Evolutionary conservation across 2,797 vertebrate species (phyloP).

Genomic region (Diglossa cyanea): DNA sequence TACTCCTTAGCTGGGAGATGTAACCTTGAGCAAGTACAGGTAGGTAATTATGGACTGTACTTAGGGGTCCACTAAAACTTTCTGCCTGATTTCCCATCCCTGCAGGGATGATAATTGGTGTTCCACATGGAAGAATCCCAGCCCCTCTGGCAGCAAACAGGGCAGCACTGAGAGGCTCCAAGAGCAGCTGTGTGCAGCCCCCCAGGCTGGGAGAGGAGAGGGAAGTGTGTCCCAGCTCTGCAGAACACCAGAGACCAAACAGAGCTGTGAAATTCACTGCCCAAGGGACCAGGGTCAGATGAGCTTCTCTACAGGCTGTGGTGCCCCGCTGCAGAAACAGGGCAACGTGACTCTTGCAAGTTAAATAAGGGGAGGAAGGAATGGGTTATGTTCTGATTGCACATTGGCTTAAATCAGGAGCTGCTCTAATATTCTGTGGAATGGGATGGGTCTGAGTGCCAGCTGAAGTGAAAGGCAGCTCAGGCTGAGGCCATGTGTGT

Average conservation of each 20-base stretch:
- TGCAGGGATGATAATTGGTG: slow-evolving; percentile 49
- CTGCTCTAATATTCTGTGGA: neutral
- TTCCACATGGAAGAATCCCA: neutral
- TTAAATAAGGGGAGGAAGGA: neutral
- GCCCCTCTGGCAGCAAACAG: neutral
- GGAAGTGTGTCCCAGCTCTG: neutral
- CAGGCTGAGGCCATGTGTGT: neutral
- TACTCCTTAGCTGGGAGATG: neutral
- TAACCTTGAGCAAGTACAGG: slow-evolving; percentile 3
- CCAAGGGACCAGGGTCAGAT: neutral
- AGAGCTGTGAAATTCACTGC: neutral
- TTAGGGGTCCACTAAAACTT: slow-evolving; percentile 18
- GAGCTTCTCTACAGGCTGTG: neutral
- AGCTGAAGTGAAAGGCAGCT: neutral
- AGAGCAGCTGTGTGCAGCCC: neutral
- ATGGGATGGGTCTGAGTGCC: neutral
- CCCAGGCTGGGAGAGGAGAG: neutral
- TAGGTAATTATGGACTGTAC: slow-evolving; percentile 33
- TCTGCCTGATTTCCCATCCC: slow-evolving; percentile 36
- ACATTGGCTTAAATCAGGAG: neutral
- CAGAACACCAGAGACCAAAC: neutral
- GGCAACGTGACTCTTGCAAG: neutral
- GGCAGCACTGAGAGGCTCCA: neutral
- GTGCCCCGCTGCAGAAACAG: neutral
- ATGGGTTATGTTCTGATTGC: neutral